A percentile compares a stretch with the other conserved stretches of the same genome.
phyloP scores from a whole-genome alignment of 2,113 vertebrate species.

The Micronycteris hirsuta region DNA sequence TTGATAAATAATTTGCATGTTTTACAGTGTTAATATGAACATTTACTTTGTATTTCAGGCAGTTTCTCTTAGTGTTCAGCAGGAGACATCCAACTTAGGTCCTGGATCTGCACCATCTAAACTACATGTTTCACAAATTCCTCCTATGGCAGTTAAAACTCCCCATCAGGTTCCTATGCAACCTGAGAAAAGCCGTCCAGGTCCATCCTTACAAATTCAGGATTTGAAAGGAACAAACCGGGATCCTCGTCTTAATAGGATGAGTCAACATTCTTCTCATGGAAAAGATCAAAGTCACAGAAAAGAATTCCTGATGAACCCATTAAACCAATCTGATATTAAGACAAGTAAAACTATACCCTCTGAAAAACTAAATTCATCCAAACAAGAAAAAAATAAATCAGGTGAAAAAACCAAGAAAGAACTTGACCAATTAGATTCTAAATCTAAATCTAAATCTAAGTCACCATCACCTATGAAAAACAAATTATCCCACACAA shows the following conservation, averaged over 20 bases:
- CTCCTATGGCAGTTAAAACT: slow-evolving; percentile 78
- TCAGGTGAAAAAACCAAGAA: slow-evolving; percentile 85
- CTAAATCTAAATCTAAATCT: slow-evolving; percentile 87
- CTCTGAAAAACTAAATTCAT: slow-evolving; percentile 80
- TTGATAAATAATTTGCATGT: not conserved
- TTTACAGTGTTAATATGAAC: slow-evolving; percentile 17
- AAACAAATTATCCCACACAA: slow-evolving; percentile 81
- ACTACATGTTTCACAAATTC: slow-evolving; percentile 78
- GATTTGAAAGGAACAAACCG: slow-evolving; percentile 88
- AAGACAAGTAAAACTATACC: slow-evolving; percentile 78
- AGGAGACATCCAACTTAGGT: slow-evolving; percentile 80
- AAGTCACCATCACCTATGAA: slow-evolving; percentile 89
- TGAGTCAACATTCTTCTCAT: slow-evolving; percentile 77
- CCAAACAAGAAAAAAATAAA: slow-evolving; percentile 85
- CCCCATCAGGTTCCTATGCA: slow-evolving; percentile 78
- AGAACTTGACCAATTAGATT: slow-evolving; percentile 83
- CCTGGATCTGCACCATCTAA: slow-evolving; percentile 81
- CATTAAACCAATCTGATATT: slow-evolving; percentile 78
- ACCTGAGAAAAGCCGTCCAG: slow-evolving; percentile 81
- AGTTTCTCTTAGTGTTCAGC: slow-evolving; percentile 86
- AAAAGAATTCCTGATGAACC: slow-evolving; percentile 81
- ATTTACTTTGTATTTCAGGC: slow-evolving; percentile 77
- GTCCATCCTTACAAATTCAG: slow-evolving; percentile 80
- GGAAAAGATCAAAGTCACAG: slow-evolving; percentile 87
- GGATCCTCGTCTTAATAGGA: slow-evolving; percentile 93